Percentiles rank a stretch among this genome's conserved stretches.
Conservation (phyloP, 2,797 vertebrate species). For the Acanthurus tractus region DNA sequence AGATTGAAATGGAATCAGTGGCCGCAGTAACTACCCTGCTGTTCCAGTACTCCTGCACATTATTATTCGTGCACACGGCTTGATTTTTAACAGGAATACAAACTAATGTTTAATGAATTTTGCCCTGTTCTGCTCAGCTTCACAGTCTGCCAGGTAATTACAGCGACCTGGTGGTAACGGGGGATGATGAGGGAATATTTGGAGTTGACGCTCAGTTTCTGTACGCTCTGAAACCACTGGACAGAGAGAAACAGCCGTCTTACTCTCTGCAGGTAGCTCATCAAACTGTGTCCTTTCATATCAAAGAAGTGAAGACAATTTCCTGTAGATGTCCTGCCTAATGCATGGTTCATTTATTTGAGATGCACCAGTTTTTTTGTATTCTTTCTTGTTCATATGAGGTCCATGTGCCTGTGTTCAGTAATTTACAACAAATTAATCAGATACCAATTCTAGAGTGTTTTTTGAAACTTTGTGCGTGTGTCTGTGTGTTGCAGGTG, state of each 20-base stretch:
- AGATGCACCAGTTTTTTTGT: background rate
- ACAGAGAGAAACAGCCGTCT: conserved; percentile 89
- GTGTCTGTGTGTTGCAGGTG: conserved; percentile 68
- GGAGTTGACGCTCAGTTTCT: conserved; percentile 90
- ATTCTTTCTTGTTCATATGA: background rate
- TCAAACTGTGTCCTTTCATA: background rate
- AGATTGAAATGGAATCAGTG: conserved; percentile 1
- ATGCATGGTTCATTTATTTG: background rate
- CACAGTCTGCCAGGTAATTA: conserved; percentile 80
- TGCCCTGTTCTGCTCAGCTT: conserved; percentile 68
- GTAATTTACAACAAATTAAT: background rate
- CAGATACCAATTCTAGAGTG: no score
- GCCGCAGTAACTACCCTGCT: background rate
- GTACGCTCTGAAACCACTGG: conserved; percentile 86
- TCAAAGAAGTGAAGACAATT: background rate
- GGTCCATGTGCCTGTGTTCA: background rate
- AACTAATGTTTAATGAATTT: conserved; percentile 8
- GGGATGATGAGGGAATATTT: conserved; percentile 87
- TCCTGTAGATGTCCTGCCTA: background rate
- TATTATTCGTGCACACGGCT: background rate
- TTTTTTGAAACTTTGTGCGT: background rate
- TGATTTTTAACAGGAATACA: conserved; percentile 19
- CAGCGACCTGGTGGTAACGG: conserved; percentile 80
- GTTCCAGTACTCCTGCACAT: background rate
- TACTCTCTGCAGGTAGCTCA: conserved; percentile 87